A percentile compares a stretch with the other conserved stretches of the same genome.
Evolutionary conservation across 2,888 invertebrate species (phyloP).

Genomic region (Busseola fusca): DNA sequence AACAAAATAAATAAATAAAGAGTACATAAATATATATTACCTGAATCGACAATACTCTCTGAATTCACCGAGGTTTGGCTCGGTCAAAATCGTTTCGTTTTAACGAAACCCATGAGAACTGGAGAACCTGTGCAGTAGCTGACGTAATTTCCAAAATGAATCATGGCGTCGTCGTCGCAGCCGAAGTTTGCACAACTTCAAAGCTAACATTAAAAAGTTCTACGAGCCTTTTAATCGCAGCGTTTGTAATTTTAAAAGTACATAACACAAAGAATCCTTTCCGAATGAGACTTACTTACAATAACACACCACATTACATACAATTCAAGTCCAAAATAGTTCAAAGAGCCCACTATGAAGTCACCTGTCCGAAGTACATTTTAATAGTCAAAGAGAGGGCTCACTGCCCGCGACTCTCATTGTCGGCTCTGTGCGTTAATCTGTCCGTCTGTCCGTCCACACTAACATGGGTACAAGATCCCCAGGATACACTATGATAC

Average conservation of each 20-base stretch:
- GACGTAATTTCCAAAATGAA: neutral
- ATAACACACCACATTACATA: neutral
- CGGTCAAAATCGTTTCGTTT: too few relatives aligned
- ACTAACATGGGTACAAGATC: slow-evolving; percentile 66
- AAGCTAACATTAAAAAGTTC: too few relatives aligned
- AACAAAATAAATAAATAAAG: too few relatives aligned
- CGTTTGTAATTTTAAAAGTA: neutral
- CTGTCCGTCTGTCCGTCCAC: slow-evolving; percentile 74
- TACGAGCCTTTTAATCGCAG: neutral
- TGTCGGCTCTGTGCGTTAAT: slow-evolving; percentile 72
- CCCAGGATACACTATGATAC: slow-evolving; percentile 60
- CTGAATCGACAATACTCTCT: too few relatives aligned
- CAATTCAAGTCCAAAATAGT: slow-evolving; percentile 14
- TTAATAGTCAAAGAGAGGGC: slow-evolving; percentile 59
- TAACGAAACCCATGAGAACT: too few relatives aligned
- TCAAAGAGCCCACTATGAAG: slow-evolving; percentile 37
- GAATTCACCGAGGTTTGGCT: neutral
- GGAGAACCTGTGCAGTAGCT: too few relatives aligned
- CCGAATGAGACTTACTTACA: neutral
- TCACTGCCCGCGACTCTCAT: slow-evolving; percentile 57
- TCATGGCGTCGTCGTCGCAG: too few relatives aligned
- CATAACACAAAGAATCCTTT: neutral
- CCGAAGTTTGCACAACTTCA: neutral
- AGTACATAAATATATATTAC: too few relatives aligned
- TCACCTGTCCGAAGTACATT: slow-evolving; percentile 49